phyloP scores from a whole-genome alignment of 2,797 vertebrate species.

The Gila robusta region DNA sequence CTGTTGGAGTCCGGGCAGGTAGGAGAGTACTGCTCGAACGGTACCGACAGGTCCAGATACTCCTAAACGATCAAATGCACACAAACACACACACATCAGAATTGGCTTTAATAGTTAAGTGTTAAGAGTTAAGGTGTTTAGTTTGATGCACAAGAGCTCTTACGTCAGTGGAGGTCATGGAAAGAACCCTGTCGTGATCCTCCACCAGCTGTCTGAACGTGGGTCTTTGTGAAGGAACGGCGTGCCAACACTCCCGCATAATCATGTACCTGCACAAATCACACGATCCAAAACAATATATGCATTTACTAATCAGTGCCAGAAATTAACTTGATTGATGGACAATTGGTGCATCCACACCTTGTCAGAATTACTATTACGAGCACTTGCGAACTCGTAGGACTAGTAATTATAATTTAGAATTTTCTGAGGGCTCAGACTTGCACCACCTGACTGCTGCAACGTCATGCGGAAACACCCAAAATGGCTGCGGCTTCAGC shows the following conservation, averaged over 20 bases:
- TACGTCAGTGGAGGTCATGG: conserved; percentile 93
- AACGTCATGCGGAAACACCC: background rate
- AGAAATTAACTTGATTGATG: background rate
- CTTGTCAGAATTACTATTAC: background rate
- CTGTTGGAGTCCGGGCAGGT: conserved; percentile 94
- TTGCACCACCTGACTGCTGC: too few species aligned
- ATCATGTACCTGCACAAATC: conserved; percentile 91
- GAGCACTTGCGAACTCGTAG: background rate
- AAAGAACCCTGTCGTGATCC: conserved; percentile 94
- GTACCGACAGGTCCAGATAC: conserved; percentile 92
- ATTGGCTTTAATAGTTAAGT: background rate
- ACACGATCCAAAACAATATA: background rate
- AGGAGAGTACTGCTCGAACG: conserved; percentile 97
- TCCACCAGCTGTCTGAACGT: conserved; percentile 99
- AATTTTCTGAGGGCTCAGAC: background rate
- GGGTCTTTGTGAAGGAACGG: conserved; percentile 92
- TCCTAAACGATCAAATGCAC: conserved; percentile 75
- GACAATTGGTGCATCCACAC: background rate
- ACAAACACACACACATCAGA: conserved; percentile 49
- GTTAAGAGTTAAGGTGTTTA: background rate
- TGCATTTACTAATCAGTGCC: background rate
- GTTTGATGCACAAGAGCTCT: conserved; percentile 68
- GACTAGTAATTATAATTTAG: background rate
- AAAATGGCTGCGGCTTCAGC: background rate
- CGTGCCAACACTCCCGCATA: conserved; percentile 98